These are phyloP conservation scores for Tyto alba DNA, from an alignment of 2,113 vertebrate species.

Conservation along the genomic window DNA sequence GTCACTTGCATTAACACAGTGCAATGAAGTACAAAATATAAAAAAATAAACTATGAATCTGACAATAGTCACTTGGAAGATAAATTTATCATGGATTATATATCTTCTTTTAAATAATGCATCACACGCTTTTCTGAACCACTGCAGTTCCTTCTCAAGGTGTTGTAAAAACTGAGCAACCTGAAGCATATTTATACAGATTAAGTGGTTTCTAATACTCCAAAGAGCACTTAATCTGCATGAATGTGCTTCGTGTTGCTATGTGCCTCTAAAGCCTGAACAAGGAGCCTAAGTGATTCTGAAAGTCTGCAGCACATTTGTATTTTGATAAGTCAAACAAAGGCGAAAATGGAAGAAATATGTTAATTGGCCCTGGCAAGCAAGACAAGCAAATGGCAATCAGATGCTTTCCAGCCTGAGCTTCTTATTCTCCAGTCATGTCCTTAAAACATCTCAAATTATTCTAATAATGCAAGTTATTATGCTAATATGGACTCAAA, in stretches of 20 bases:
- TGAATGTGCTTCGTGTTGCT: conserved; percentile 46
- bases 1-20: not conserved
- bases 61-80: conserved; percentile 4
- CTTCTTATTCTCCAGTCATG: conserved; percentile 25
- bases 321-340: conserved; percentile 54
- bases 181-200: conserved; percentile 66
- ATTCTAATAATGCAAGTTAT: conserved; percentile 42
- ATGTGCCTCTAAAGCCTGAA: conserved; percentile 19
- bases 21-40: conserved; percentile 14
- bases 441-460: conserved; percentile 54
- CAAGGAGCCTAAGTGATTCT: conserved; percentile 21
- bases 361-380: conserved; percentile 38
- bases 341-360: conserved; percentile 24
- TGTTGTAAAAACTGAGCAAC: conserved; percentile 57
- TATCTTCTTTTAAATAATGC: conserved; percentile 56
- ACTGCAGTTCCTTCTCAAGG: conserved; percentile 42
- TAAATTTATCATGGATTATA: conserved; percentile 19
- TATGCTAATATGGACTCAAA: conserved; percentile 41
- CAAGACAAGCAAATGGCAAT: not conserved
- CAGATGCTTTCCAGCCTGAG: not conserved
- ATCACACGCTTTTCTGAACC: not conserved
- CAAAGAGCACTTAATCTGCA: conserved; percentile 58
- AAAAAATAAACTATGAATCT: not conserved
- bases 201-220: conserved; percentile 58
- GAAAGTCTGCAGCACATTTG: conserved; percentile 14